Evolutionary conservation across 1,140 invertebrate species (phyloP).

Genomic region (Sycobia sp.): DNA sequence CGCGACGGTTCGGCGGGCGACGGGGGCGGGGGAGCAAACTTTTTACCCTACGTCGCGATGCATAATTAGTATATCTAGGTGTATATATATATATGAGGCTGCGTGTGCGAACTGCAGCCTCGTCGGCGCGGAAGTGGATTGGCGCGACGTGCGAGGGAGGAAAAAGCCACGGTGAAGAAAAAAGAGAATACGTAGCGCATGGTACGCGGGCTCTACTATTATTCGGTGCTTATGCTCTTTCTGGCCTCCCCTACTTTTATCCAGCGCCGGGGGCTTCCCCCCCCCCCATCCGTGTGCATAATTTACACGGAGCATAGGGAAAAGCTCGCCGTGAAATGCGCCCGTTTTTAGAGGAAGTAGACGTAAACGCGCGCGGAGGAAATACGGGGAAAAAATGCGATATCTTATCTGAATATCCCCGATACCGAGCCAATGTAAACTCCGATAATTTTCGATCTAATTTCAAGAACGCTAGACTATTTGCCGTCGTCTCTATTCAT

Average conservation of each 20-base stretch:
- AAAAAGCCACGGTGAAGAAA: no score
- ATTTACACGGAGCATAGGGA: not conserved
- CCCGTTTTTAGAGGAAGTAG: not conserved
- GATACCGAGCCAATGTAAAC: no score
- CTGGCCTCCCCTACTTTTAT: not conserved
- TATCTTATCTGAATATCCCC: slow-evolving; percentile 14
- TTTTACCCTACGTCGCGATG: not conserved
- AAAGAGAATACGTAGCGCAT: no score
- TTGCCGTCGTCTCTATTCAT: no score
- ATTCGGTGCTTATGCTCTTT: slow-evolving; percentile 14
- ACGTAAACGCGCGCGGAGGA: not conserved
- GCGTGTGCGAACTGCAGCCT: not conserved
- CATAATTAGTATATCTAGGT: no score
- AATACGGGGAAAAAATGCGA: no score
- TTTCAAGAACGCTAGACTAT: no score
- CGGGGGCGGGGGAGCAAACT: no score
- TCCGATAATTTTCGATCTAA: no score
- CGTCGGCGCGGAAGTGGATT: no score
- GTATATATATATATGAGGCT: not conserved
- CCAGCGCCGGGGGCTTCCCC: no score
- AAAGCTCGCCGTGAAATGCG: not conserved
- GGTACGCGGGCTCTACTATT: not conserved
- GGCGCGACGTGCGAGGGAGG: no score
- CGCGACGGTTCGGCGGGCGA: not conserved
- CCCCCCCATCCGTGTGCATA: not conserved